Base-by-base conservation (phyloP, 2,113 vertebrate species). In the pig (Sus scrofa) region DNA sequence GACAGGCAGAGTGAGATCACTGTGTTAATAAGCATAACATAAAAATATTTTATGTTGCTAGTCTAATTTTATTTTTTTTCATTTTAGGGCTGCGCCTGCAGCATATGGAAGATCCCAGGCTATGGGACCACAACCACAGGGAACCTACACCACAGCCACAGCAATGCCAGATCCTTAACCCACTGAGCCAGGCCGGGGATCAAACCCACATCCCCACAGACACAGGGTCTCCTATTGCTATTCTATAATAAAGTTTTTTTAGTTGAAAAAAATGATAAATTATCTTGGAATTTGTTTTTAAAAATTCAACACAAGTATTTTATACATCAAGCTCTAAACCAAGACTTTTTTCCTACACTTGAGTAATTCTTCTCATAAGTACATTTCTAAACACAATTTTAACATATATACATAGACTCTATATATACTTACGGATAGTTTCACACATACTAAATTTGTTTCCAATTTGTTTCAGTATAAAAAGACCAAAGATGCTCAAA, bases 221-320 rank as follows among this genome's bases (percentile, higher is more conserved):
- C 44, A 44, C 44, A 44, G 44, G 44, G 44, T 44, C 44, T 44
- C 44, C 44, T 44, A 44, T 44, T 82, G 13, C 32, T 79, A 44
- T 26, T 30, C 30, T 39, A 77, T 34, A 67, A 19, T 37, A 81
- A 63, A 89, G 63, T 9, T 54, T 74, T 91, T 44, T 78, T 27
- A 50, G n/a, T 39, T 87, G 54, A 73, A 94, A 81, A 81, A 83
- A 86, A 81, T 22, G 1, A 54, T 27, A 83, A 65, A 32, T 50
- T 88, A 74, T 34, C 81, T 92, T 85, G 90, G n/a, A 56, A 90
- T 86, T 89, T 71, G 26, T 0, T 56, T 89, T 93, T 91, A 60
- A 74, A 77, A 94, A 92, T 70, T 78, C 70, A 94, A 34, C 7
- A 32, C 13, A 92, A 81, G 37, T 88, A 94, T 84, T 82, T 85